Evolutionary conservation across 2,888 invertebrate genomes (phyloP).

Genomic region (Sylvicola cinctus): DNA sequence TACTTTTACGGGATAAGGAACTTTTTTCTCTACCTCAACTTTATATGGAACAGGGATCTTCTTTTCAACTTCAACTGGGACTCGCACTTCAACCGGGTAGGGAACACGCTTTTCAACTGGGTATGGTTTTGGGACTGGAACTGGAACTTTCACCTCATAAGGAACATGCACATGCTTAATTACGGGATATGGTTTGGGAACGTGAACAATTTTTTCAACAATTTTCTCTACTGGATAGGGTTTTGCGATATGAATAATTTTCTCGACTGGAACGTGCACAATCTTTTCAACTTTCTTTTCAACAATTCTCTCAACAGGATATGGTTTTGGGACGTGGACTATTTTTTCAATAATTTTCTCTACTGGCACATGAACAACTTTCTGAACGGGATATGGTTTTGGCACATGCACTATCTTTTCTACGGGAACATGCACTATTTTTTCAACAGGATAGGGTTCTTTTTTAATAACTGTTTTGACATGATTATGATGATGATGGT

Average conservation of each 20-base stretch:
- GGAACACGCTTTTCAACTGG: conserved; percentile 24
- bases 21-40: conserved; percentile 17
- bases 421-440: conserved; percentile 21
- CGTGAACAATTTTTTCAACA: conserved; percentile 24
- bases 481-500: conserved; percentile 43
- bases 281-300: conserved; percentile 23
- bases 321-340: conserved; percentile 32
- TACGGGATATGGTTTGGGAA: conserved; percentile 23
- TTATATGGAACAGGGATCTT: conserved; percentile 11
- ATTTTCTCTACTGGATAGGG: conserved; percentile 23
- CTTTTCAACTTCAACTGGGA: conserved; percentile 20
- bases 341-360: conserved; percentile 27
- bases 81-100: conserved; percentile 18
- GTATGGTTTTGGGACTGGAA: conserved; percentile 18
- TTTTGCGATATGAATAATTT: conserved; percentile 20
- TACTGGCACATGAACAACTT: conserved; percentile 21
- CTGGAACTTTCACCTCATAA: conserved; percentile 13
- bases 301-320: conserved; percentile 28
- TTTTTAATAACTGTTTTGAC: conserved; percentile 38
- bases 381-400: conserved; percentile 30
- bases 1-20: conserved; percentile 15
- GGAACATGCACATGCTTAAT: conserved; percentile 4
- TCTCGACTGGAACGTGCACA: conserved; percentile 17
- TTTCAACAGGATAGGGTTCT: conserved; percentile 14
- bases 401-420: conserved; percentile 23